phyloP scores from a whole-genome alignment of 2,888 invertebrate species.

The Sesia bembeciformis region DNA sequence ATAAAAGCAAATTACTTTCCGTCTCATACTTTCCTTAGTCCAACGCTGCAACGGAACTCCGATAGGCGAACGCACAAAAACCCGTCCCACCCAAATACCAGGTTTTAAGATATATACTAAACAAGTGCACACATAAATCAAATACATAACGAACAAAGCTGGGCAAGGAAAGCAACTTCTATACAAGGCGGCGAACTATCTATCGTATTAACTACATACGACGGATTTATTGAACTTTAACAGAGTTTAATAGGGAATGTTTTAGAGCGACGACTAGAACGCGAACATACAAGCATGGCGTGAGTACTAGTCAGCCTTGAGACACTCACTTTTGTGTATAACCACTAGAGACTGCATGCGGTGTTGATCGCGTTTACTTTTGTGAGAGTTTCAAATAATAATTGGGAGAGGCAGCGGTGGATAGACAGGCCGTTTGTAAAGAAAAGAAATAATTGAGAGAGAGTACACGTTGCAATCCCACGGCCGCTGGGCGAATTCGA shows the following conservation, averaged over 20 bases:
- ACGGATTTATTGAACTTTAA: slow-evolving; percentile 15
- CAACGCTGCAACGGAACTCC: background rate
- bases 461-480: too few relatives aligned
- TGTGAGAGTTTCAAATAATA: background rate
- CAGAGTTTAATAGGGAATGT: slow-evolving; percentile 21
- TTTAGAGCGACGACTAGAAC: slow-evolving; percentile 28
- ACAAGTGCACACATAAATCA: slow-evolving; percentile 23
- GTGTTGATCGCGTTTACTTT: background rate
- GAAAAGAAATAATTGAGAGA: too few relatives aligned
- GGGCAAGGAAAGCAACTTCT: slow-evolving; percentile 41
- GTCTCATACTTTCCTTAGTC: background rate
- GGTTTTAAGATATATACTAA: background rate
- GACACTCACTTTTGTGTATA: slow-evolving; percentile 50
- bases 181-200: slow-evolving; percentile 27
- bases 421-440: too few relatives aligned
- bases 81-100: background rate
- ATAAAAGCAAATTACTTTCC: too few relatives aligned
- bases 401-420: too few relatives aligned
- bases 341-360: slow-evolving; percentile 1
- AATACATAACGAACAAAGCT: slow-evolving; percentile 15
- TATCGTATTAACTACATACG: slow-evolving; percentile 8
- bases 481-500: too few relatives aligned
- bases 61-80: background rate
- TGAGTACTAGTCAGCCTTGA: slow-evolving; percentile 43
- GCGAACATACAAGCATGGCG: slow-evolving; percentile 32